These are phyloP conservation scores for Heliocidaris erythrogramma DNA, from an alignment of 35 echinoderm and acorn worm genomes.

Conservation along the genomic window DNA sequence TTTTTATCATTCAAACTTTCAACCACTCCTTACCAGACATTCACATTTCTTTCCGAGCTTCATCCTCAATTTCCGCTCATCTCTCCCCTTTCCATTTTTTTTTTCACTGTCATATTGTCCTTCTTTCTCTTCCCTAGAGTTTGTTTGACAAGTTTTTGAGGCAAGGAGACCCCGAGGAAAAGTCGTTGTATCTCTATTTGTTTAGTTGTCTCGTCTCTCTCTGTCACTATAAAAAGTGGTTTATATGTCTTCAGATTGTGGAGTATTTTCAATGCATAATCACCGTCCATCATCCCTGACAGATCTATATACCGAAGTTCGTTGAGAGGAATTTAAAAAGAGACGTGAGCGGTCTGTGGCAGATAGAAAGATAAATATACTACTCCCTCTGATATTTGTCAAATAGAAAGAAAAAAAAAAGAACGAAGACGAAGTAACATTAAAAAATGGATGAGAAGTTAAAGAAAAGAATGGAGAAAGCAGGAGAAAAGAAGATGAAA, in stretches of 20 bases:
- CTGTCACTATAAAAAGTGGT: slow-evolving; percentile 2
- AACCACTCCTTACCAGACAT: too few species aligned
- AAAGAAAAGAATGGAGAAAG: too few species aligned
- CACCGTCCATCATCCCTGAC: neutral
- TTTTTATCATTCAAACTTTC: too few species aligned
- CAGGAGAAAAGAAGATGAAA: too few species aligned
- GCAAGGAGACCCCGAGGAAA: slow-evolving; percentile 6
- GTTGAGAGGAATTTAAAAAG: neutral
- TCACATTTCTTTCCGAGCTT: neutral
- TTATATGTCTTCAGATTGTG: slow-evolving; percentile 14
- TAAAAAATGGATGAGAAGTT: too few species aligned
- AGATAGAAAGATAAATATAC: neutral
- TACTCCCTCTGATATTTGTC: neutral
- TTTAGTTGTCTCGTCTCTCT: slow-evolving; percentile 3
- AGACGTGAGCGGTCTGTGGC: neutral
- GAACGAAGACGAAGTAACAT: neutral
- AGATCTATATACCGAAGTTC: slow-evolving; percentile 9
- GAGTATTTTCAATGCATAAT: slow-evolving; percentile 18
- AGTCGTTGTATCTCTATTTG: slow-evolving; percentile 1
- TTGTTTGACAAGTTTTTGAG: slow-evolving; percentile 18
- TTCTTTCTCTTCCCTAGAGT: neutral
- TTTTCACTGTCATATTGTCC: neutral
- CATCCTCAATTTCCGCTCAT: neutral
- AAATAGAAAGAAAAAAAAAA: neutral
- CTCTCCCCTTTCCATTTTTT: neutral